Conservation (phyloP, 2,797 vertebrate species). For the Potorous gilbertii region DNA sequence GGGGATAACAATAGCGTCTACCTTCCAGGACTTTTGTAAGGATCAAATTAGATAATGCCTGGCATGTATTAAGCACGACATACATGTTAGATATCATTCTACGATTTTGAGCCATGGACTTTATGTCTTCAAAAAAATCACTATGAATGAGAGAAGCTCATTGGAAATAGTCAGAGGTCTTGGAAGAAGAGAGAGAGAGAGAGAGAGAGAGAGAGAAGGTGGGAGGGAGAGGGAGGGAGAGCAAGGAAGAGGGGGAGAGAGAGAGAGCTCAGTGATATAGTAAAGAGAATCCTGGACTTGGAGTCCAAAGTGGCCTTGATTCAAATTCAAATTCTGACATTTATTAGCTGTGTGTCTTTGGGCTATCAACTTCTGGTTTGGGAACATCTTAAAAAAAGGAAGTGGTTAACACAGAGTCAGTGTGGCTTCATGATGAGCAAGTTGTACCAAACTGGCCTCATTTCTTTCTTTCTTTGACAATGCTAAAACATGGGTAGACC, state of each 20-base stretch:
- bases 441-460: background rate
- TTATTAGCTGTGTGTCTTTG: background rate
- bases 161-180: background rate
- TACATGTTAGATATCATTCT: background rate
- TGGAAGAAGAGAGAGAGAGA: too few species aligned
- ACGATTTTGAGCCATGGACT: background rate
- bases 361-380: background rate
- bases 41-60: background rate
- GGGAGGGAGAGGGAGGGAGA: background rate
- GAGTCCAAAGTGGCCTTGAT: background rate
- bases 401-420: background rate
- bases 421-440: background rate
- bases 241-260: fast-evolving
- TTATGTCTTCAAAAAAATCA: background rate
- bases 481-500: background rate
- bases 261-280: background rate
- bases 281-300: background rate
- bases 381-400: background rate
- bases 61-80: background rate
- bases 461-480: background rate
- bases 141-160: background rate
- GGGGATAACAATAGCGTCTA: background rate
- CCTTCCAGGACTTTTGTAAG: background rate
- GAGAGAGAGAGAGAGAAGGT: too few species aligned
- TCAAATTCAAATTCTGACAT: background rate